Evolutionary conservation across 2,797 vertebrate genomes (phyloP).

Genomic region (Gambusia yucatana): DNA sequence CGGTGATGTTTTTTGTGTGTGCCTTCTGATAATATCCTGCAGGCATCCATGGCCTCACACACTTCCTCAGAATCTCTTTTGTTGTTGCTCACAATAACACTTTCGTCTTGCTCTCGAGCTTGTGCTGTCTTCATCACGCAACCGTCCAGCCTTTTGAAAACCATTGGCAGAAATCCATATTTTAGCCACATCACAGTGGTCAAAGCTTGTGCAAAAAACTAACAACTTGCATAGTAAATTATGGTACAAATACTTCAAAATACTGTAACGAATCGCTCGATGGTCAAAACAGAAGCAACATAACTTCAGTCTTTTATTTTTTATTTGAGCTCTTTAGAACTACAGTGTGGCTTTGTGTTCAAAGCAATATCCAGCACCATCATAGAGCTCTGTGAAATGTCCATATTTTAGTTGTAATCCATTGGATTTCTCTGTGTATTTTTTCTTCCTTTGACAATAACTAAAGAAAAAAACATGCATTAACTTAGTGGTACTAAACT

Average conservation of each 20-base stretch:
- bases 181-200: no score
- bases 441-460: background rate
- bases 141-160: no score
- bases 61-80: no score
- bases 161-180: no score
- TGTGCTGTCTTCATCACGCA: no score
- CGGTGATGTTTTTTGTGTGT: no score
- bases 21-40: no score
- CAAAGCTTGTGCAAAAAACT: no score
- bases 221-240: no score
- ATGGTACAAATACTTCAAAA: background rate
- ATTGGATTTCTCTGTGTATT: background rate
- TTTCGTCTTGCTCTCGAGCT: no score
- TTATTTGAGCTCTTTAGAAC: slow-evolving; percentile 27
- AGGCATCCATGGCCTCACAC: no score
- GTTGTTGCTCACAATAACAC: no score
- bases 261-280: background rate
- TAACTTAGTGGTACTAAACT: background rate
- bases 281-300: slow-evolving; percentile 9
- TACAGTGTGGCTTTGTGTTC: slow-evolving; percentile 11
- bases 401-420: background rate
- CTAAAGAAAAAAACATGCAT: background rate
- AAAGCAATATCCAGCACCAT: slow-evolving; percentile 17
- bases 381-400: background rate
- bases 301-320: slow-evolving; percentile 20